Evolutionary conservation across 2,113 vertebrate genomes (phyloP).

Genomic region (Podarcis raffonei): DNA sequence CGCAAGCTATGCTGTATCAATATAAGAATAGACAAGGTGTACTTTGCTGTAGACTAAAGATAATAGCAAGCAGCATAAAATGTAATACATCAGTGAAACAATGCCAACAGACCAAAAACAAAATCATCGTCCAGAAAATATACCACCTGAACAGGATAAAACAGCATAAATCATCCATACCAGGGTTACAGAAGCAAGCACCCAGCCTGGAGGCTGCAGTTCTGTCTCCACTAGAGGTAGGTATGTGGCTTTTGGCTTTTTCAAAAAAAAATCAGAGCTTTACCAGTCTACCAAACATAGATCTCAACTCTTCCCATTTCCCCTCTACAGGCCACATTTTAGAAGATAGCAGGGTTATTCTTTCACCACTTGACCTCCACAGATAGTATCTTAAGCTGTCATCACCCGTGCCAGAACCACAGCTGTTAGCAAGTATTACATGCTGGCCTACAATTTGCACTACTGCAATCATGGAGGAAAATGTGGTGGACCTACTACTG

Average conservation of each 20-base stretch:
- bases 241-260: neutral
- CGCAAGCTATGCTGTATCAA: neutral
- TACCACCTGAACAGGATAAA: neutral
- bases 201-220: neutral
- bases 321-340: neutral
- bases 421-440: neutral
- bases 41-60: neutral
- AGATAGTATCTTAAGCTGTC: too few relatives aligned
- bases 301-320: neutral
- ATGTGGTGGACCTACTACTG: neutral
- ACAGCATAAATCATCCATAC: neutral
- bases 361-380: neutral
- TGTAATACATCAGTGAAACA: neutral
- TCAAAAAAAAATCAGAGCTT: neutral
- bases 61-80: neutral
- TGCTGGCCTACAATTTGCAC: neutral
- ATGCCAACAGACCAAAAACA: neutral
- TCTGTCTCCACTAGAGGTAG: neutral
- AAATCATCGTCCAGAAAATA: neutral
- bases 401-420: neutral
- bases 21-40: neutral
- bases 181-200: neutral
- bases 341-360: neutral
- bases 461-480: neutral
- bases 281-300: neutral